Evolutionary conservation across 2,888 invertebrate genomes (phyloP).

Genomic region (Drosophila eohydei): DNA sequence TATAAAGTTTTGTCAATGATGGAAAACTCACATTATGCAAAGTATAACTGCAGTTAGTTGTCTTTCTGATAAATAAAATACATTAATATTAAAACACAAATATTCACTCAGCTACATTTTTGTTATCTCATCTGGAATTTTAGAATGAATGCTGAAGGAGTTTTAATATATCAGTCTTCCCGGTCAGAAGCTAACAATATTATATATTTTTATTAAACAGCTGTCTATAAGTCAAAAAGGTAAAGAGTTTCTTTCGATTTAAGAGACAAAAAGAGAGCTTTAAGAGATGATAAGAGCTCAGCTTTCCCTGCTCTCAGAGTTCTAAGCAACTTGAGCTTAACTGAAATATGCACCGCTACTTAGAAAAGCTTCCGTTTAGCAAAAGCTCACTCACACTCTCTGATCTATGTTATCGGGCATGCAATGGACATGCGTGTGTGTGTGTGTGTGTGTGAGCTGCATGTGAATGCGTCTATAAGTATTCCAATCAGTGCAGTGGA

Average conservation of each 20-base stretch:
- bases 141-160: too few relatives aligned
- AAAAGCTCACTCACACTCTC: constrained; percentile 3
- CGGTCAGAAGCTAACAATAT: too few relatives aligned
- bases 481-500: not conserved
- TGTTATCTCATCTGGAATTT: too few relatives aligned
- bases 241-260: not conserved
- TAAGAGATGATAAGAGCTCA: not conserved
- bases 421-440: not conserved
- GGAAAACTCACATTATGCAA: constrained; percentile 35
- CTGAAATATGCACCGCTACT: not conserved
- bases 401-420: not conserved
- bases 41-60: constrained; percentile 14
- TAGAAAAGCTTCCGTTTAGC: not conserved
- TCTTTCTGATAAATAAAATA: constrained; percentile 58
- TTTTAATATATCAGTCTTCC: too few relatives aligned
- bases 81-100: constrained; percentile 37
- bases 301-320: not conserved
- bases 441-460: not conserved
- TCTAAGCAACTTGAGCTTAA: constrained; percentile 8
- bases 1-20: constrained; percentile 64
- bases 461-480: constrained; percentile 19
- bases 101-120: not conserved
- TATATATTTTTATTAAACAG: too few relatives aligned
- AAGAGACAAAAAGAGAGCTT: not conserved
- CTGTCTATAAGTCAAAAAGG: too few relatives aligned